Base-by-base conservation (phyloP, 2,888 invertebrate species). In the Chrysopilus asiliformis region DNA sequence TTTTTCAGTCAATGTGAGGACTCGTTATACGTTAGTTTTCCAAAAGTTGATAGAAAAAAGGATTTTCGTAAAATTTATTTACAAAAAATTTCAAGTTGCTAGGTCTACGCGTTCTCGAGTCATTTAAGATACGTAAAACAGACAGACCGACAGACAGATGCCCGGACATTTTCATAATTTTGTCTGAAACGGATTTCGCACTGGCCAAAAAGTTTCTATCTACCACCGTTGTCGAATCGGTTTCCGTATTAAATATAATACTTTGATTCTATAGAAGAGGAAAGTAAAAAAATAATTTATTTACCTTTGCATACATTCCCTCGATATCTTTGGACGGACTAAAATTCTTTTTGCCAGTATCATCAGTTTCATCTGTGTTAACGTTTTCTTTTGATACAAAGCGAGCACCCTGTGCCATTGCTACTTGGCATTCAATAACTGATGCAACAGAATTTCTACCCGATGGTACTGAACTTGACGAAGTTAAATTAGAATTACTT, bases 301-400 rank as follows among this genome's bases (percentile, higher is more conserved):
- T 72, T 14, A 87, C 87, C 66, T 87, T 89, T 2, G 87, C 87
- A 57, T 89, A 89, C 77, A 89, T 82, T 50, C 85, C 86, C 49
- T 87, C 87, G n/a, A 86, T 64, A 47, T 80, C 81, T 44, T 76
- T 72, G 15, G 72, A 68, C 2, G 74, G 74, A 52, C 74, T 74
- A 30, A 66, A 49, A 55, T 60, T 53, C 64, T 64, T 53, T 57
- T 61, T 47, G 56, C 57, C 38, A 51, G 56, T 31, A 53, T 48
- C 51, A 53, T 62, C 20, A 49, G 65, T 2, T 61, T 56, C 4
- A 60, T 39, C 49, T 39, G 27, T 45, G 34, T 32, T 39, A 39
- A 47, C 38, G 43, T 41, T 51, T 43, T 37, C 47, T 41, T 3
- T 62, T 60, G 39, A 67, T 64, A 33, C 65, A 64, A 8, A 65